Base-by-base conservation (phyloP, 2,797 vertebrate species). In the Ataeniobius toweri region DNA sequence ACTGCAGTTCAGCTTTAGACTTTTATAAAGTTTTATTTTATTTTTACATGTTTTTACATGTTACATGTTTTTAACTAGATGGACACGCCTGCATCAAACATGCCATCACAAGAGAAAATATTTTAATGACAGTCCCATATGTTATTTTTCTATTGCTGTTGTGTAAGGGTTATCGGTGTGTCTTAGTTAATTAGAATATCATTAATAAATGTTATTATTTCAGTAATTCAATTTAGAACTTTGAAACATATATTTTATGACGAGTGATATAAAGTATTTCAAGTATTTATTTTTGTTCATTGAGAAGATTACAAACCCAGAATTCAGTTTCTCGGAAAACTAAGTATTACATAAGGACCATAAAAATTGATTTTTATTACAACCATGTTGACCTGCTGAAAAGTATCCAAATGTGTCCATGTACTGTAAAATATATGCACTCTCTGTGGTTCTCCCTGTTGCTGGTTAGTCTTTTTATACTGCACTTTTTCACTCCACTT, bases 151-250 rank as follows among this genome's bases (percentile, higher is more conserved):
- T 26, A 3, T 76, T 69, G 50, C 75, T 36, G 22, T n/a, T 5
- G 22, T 86, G 84, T 86, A 86, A 89, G 80, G 80, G 84, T 3
- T 6, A 31, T 14, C 1, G 14, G 14, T 31, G 14, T 31, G 58
- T 8, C 13, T 31, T 61, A 65, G 31, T 20, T 55, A 8, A 55
- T 55, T 24, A 22, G 16, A 24, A 55, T 55, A 13, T 12, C 10
- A 20, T 55, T 51, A 2, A 36, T 36, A 51, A 55, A 55, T 1
- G 22, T 1, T 22, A 22, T 55, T 55, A 55, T 20, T 24, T 24
- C 53, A 51, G 50, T 51, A 18, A 22, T 55, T 22, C 6, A 55
- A 7, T 22, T 55, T 3, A 22, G 36, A 22, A 55, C 20, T 1
- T 55, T 55, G 53, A 24, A 55, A 24, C 7, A 22, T 22, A 8